A percentile compares a stretch with the other conserved stretches of the same genome.
Conservation (phyloP, 2,888 invertebrate genomes). For the Zaprionus lineosus region DNA sequence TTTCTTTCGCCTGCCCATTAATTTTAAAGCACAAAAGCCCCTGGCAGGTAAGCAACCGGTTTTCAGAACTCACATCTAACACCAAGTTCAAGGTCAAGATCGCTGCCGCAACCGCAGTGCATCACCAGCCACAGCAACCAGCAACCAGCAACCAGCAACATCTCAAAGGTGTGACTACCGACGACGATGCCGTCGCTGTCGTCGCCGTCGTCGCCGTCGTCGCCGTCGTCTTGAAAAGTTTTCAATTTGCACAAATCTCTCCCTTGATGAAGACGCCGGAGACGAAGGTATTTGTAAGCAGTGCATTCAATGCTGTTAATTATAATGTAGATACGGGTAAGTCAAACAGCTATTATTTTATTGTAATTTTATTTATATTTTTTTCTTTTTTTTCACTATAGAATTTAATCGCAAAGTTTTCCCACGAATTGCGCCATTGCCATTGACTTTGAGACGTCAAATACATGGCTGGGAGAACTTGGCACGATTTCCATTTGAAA, state of each 20-base stretch:
- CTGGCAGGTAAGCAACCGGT: slow-evolving; percentile 50
- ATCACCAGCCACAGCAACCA: slow-evolving; percentile 33
- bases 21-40: slow-evolving; percentile 60
- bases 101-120: slow-evolving; percentile 36
- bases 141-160: slow-evolving; percentile 28
- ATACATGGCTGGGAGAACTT: slow-evolving; percentile 56
- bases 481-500: slow-evolving; percentile 63
- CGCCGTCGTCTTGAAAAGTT: slow-evolving; percentile 39
- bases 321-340: slow-evolving; percentile 52
- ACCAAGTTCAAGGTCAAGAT: slow-evolving; percentile 76
- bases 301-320: slow-evolving; percentile 52
- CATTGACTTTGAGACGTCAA: slow-evolving; percentile 75
- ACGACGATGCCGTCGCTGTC: too few relatives aligned
- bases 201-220: slow-evolving; percentile 1
- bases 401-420: slow-evolving; percentile 66
- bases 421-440: slow-evolving; percentile 68
- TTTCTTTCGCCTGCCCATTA: slow-evolving; percentile 56
- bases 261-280: slow-evolving; percentile 10
- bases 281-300: slow-evolving; percentile 25
- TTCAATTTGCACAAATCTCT: slow-evolving; percentile 46
- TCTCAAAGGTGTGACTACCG: slow-evolving; percentile 65
- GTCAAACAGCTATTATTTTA: slow-evolving; percentile 47
- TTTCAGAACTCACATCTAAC: slow-evolving; percentile 70
- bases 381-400: slow-evolving; percentile 1
- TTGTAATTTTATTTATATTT: slow-evolving; percentile 12